A percentile compares a stretch with the other conserved stretches of the same genome.
phyloP scores from a whole-genome alignment of 1,140 invertebrate genomes.

The Lordiphosa collinella region DNA sequence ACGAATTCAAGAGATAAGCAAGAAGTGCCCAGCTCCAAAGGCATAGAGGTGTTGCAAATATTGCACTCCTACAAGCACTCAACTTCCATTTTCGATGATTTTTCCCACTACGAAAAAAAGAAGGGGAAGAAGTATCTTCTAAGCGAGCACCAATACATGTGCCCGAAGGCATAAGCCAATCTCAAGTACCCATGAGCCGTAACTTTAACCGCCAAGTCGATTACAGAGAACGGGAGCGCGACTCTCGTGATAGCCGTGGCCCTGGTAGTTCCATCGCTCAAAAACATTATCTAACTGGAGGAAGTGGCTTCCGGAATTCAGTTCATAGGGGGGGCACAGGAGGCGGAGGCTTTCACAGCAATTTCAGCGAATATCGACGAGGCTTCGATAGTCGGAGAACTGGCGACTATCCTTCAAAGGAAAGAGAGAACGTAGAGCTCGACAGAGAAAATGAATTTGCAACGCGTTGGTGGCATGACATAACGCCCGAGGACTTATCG shows the following conservation, averaged over 20 bases:
- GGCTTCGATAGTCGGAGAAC: conserved; percentile 51
- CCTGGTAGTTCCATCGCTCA: conserved; percentile 31
- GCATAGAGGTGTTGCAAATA: conserved; percentile 90
- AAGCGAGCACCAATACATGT: conserved; percentile 81
- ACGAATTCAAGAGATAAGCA: conserved; percentile 99
- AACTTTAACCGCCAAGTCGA: conserved; percentile 62
- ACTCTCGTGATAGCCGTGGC: conserved; percentile 32
- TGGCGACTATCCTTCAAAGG: conserved; percentile 49
- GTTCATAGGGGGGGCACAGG: conserved; percentile 33
- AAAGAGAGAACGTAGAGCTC: conserved; percentile 56
- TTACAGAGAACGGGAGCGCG: conserved; percentile 59
- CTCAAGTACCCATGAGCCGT: conserved; percentile 32
- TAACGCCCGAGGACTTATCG: too few relatives aligned
- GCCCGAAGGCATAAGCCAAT: conserved; percentile 31
- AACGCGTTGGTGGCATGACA: too few relatives aligned
- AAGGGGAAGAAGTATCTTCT: conserved; percentile 94
- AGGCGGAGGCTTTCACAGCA: conserved; percentile 41
- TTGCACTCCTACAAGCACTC: conserved; percentile 93
- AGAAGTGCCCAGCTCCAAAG: conserved; percentile 96
- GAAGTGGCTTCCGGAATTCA: conserved; percentile 57
- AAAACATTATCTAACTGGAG: conserved; percentile 55
- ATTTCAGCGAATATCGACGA: conserved; percentile 60
- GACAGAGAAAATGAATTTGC: conserved; percentile 70
- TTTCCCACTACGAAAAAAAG: conserved; percentile 98
- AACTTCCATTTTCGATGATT: conserved; percentile 99